Percentiles rank a stretch among this genome's conserved stretches.
These are phyloP conservation scores for Halocaridina rubra DNA, from an alignment of 2,888 invertebrate species.

Conservation along the genomic window DNA sequence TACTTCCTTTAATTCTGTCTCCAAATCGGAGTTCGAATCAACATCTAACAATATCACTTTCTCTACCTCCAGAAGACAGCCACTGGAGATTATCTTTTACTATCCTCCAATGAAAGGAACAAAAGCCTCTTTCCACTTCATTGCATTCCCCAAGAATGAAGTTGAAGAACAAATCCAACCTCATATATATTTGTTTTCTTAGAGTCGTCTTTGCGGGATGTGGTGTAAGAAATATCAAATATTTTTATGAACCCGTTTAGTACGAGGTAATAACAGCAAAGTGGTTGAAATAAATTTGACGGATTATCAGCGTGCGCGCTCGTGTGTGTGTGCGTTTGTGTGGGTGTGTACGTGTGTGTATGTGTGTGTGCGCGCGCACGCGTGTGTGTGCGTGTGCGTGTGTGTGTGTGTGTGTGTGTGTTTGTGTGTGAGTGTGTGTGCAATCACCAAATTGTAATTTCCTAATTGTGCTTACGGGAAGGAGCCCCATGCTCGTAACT, in stretches of 20 bases:
- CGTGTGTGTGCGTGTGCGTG: conserved; percentile 3
- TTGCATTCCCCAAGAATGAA: neutral
- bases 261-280: neutral
- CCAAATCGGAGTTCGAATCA: too few relatives aligned
- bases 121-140: neutral
- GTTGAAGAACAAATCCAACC: neutral
- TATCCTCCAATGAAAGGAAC: too few relatives aligned
- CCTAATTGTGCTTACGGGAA: too few relatives aligned
- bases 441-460: too few relatives aligned
- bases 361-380: neutral
- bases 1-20: neutral
- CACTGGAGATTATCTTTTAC: neutral
- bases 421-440: too few relatives aligned
- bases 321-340: neutral
- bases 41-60: neutral
- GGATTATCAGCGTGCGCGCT: neutral
- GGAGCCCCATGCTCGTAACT: too few relatives aligned
- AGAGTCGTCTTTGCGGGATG: too few relatives aligned
- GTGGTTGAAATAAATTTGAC: neutral
- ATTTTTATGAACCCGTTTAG: too few relatives aligned
- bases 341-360: neutral
- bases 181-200: neutral
- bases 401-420: neutral
- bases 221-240: too few relatives aligned
- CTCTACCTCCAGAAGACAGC: neutral